Percentiles rank a stretch among this genome's conserved stretches.
Evolutionary conservation across 37 sponge, comb jelly and placozoan species (phyloP).

Genomic region (Bolinopsis microptera): DNA sequence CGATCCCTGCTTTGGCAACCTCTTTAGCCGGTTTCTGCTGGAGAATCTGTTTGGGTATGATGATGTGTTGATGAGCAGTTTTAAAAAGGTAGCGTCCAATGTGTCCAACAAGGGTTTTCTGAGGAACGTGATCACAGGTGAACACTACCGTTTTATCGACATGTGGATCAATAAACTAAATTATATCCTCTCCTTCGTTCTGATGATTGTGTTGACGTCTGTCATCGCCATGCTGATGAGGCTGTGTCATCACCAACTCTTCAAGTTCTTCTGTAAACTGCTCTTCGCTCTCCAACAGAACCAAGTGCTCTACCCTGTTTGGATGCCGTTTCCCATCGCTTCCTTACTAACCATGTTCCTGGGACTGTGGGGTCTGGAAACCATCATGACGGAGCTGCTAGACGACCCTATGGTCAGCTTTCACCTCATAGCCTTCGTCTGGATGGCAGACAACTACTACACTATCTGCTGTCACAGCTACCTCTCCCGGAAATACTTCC

Average conservation of each 20-base stretch:
- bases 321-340: conserved; percentile 49
- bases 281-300: not conserved
- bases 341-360: conserved; percentile 35
- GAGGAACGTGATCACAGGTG: conserved; percentile 10
- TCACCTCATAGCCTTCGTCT: conserved; percentile 37
- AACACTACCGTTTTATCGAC: conserved; percentile 36
- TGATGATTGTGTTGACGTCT: conserved; percentile 4
- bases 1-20: conserved; percentile 30
- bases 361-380: conserved; percentile 38
- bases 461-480: conserved; percentile 43
- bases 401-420: conserved; percentile 53
- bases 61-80: conserved; percentile 48
- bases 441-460: conserved; percentile 62
- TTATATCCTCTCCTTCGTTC: not conserved
- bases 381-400: conserved; percentile 51
- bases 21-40: conserved; percentile 38
- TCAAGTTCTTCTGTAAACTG: conserved; percentile 55
- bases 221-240: conserved; percentile 42
- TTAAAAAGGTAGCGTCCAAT: conserved; percentile 2
- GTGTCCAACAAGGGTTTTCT: conserved; percentile 30
- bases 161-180: conserved; percentile 52
- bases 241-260: conserved; percentile 56
- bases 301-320: conserved; percentile 27
- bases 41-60: conserved; percentile 53
- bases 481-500: conserved; percentile 38